Evolutionary conservation across 2,888 invertebrate genomes (phyloP), one percentile per base, ranked within the genome.

Genomic region (Mantis religiosa): DNA sequence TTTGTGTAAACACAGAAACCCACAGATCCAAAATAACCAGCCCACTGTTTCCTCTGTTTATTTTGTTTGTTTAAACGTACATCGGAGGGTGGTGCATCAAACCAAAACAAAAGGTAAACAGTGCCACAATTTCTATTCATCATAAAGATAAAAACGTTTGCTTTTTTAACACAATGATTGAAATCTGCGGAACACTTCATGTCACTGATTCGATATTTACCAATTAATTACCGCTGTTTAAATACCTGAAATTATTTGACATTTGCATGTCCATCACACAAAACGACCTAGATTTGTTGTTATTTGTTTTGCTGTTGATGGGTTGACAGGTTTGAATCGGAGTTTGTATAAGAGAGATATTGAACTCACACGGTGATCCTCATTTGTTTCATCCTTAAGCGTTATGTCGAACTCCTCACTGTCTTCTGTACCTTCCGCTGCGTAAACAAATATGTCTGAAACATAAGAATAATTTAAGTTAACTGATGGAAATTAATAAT

Each of bases 361-460:
- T 71, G 20, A 15, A 41, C 85, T 85, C 47, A 85, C 85, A 20
- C 85, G 41, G 85, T 85, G 85, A 20, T 85, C 14, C 28, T 85
- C 85, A 85, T 85, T 85, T 27, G 85, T 30, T 34, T 85, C 85
- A 8, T 85, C 85, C 47, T 85, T 85, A 15, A 85, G 85, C n/a
- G 47, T 47, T 12, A 85, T 85, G 84, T 84, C 84, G 25, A 84
- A 84, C 3, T 30, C 84, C n/a, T 47, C 85, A 3, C 47, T 54
- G 14, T 54, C 85, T n/a, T 47, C 27, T 85, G n/a, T 54, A 1
- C 34, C 85, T 47, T 47, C 27, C 54, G n/a, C 47, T 12, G n/a
- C 14, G 3, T 54, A 12, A 27, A 85, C 47, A 27, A 85, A 85
- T 85, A 85, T 85, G 27, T 34, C 85, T 85, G 85, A 15, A 85